Conservation (phyloP, 2,113 vertebrate species). For the Perca fluviatilis region DNA sequence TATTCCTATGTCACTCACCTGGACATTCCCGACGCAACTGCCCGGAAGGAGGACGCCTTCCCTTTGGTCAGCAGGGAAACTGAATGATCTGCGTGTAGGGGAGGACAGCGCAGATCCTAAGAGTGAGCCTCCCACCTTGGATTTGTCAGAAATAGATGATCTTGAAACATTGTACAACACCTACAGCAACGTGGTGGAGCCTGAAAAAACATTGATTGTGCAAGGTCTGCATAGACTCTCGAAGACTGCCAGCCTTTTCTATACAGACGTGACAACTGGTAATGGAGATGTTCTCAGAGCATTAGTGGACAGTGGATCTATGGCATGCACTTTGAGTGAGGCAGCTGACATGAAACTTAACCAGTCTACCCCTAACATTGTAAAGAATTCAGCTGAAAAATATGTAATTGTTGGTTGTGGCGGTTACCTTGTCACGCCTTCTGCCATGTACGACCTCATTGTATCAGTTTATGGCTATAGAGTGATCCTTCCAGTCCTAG, state of each 20-base stretch:
- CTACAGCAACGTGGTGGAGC: background rate
- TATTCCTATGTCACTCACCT: conserved; percentile 41
- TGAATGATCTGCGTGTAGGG: conserved; percentile 31
- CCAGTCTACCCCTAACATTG: conserved; percentile 1
- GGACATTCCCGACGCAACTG: conserved; percentile 31
- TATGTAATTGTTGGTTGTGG: conserved; percentile 49
- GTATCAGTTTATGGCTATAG: conserved; percentile 28
- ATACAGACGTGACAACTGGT: conserved; percentile 21
- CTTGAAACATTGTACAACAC: background rate
- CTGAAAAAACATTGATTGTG: conserved; percentile 12
- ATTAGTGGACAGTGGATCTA: conserved; percentile 57
- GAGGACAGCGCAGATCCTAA: conserved; percentile 44
- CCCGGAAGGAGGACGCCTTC: background rate
- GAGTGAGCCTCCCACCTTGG: conserved; percentile 22
- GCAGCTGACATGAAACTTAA: background rate
- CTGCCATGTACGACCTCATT: conserved; percentile 45
- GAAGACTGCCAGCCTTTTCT: conserved; percentile 15
- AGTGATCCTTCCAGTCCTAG: conserved; percentile 1
- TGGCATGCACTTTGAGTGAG: conserved; percentile 54
- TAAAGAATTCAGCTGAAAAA: conserved; percentile 13
- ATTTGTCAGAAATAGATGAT: background rate
- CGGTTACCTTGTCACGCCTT: conserved; percentile 25
- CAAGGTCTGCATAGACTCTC: conserved; percentile 28
- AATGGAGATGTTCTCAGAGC: conserved; percentile 30
- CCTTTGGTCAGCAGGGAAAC: conserved; percentile 39